Conservation (phyloP, 2,888 invertebrate species). For the Cylindroiulus punctatus region DNA sequence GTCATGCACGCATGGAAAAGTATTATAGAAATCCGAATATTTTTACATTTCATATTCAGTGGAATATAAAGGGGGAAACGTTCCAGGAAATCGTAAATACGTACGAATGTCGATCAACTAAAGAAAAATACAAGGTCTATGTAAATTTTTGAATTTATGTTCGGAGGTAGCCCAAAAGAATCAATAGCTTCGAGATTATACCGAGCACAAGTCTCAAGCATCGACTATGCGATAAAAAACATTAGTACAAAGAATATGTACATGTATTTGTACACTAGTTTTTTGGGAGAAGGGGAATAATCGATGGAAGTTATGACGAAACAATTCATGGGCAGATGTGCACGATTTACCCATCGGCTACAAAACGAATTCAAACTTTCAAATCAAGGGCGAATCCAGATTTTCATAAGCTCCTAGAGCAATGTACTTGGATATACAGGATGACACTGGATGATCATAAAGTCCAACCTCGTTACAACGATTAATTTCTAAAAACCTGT, state of each 20-base stretch:
- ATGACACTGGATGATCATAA: too few species aligned
- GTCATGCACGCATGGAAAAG: background rate
- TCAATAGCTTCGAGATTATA: conserved; percentile 3
- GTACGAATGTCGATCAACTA: background rate
- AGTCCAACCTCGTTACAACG: too few species aligned
- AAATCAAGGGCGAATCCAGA: too few species aligned
- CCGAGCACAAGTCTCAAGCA: background rate
- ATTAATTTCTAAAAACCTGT: too few species aligned
- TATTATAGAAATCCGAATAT: background rate
- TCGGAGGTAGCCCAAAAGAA: background rate
- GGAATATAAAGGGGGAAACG: background rate
- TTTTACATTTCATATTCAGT: background rate
- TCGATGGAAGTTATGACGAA: background rate
- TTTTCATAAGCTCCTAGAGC: too few species aligned
- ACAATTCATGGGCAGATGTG: background rate
- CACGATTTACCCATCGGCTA: background rate
- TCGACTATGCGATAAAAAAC: background rate
- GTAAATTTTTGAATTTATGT: conserved; percentile 3
- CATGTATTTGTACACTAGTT: background rate
- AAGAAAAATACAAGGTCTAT: background rate
- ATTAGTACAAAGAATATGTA: background rate
- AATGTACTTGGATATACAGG: too few species aligned
- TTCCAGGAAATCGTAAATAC: too few species aligned
- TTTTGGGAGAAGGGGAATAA: background rate
- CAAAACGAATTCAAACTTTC: background rate